Conservation (phyloP, 2,113 vertebrate species). For the Poeciliopsis retropinna region DNA sequence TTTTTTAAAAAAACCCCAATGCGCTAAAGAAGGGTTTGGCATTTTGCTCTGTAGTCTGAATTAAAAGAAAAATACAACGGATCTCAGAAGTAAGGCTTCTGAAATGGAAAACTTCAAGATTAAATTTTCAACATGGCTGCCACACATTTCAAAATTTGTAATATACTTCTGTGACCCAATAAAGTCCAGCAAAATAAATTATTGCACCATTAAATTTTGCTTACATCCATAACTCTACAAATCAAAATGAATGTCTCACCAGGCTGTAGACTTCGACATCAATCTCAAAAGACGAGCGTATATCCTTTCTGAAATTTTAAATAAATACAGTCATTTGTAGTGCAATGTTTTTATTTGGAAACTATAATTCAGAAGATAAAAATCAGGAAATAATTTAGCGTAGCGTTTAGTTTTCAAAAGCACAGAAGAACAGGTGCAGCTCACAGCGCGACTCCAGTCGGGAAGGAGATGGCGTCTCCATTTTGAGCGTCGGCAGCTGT, state of each 20-base stretch:
- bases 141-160: background rate
- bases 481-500: conserved; percentile 80
- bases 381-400: background rate
- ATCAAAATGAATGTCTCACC: conserved; percentile 63
- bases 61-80: no score
- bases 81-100: no score
- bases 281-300: conserved; percentile 80
- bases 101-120: background rate
- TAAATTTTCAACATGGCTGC: background rate
- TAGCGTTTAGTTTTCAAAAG: background rate
- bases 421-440: conserved; percentile 17
- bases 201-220: no score
- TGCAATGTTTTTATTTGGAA: no score
- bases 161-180: no score
- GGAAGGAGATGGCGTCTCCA: conserved; percentile 82
- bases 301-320: conserved; percentile 72
- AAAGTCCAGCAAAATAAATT: no score
- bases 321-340: background rate
- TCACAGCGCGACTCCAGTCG: conserved; percentile 80
- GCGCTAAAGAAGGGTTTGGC: no score
- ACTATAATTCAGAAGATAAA: background rate
- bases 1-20: no score
- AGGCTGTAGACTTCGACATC: conserved; percentile 86
- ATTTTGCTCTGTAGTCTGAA: no score
- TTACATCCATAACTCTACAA: background rate